Evolutionary conservation across 2,797 vertebrate genomes (phyloP).

Genomic region (Hydrophis major): DNA sequence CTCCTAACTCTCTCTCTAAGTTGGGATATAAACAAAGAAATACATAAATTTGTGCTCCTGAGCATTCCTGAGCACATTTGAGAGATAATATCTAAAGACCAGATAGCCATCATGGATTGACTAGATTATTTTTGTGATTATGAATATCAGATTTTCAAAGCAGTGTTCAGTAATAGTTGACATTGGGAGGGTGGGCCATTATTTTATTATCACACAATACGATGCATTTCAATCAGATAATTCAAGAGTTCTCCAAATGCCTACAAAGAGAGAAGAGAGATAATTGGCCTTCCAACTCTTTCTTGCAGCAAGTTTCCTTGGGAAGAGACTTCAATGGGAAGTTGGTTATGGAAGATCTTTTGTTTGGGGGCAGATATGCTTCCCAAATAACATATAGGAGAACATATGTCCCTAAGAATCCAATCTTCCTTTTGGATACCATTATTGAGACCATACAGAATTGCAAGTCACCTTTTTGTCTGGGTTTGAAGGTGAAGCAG

Average conservation of each 20-base stretch:
- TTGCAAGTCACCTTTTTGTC: not conserved
- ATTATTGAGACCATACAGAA: not conserved
- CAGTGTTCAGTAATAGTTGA: not conserved
- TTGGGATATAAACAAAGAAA: not conserved
- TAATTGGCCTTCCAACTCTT: not conserved
- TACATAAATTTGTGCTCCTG: not conserved
- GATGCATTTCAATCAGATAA: not conserved
- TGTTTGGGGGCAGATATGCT: not conserved
- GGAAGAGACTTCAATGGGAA: not conserved
- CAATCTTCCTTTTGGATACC: conserved; percentile 24
- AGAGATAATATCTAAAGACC: not conserved
- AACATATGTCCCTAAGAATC: not conserved
- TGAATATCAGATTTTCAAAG: not conserved
- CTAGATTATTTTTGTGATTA: not conserved
- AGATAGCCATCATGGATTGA: not conserved
- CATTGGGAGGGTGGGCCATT: not conserved
- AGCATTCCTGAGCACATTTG: not conserved
- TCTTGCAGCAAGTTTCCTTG: not conserved
- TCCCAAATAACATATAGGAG: not conserved
- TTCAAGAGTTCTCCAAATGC: not conserved
- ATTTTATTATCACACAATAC: not conserved
- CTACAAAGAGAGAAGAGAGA: not conserved
- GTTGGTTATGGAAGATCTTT: not conserved
- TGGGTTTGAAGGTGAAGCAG: not conserved
- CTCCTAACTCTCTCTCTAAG: not conserved